Conservation (phyloP, 2,888 invertebrate species). For the Pemphredon lugubris region DNA sequence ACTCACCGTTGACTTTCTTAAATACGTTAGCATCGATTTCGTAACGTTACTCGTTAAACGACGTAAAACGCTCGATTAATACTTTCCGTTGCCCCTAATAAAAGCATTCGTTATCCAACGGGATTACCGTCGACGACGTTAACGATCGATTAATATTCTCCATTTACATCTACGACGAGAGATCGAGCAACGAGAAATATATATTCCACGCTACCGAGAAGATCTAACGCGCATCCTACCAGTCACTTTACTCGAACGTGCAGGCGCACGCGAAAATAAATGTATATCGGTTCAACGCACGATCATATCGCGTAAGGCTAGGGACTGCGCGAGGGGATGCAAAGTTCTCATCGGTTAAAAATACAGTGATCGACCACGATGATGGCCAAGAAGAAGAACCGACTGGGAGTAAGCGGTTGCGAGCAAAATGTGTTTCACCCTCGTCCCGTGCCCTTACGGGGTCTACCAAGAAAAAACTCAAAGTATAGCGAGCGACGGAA, state of each 20-base stretch:
- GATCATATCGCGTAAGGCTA: constrained; percentile 19
- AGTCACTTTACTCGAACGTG: too few relatives aligned
- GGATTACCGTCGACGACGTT: too few relatives aligned
- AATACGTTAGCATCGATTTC: too few relatives aligned
- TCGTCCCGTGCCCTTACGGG: constrained; percentile 37
- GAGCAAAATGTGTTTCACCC: constrained; percentile 30
- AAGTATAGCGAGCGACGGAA: constrained; percentile 32
- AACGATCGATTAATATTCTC: too few relatives aligned
- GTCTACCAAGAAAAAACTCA: constrained; percentile 27
- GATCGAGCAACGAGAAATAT: too few relatives aligned
- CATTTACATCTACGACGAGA: too few relatives aligned
- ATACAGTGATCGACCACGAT: constrained; percentile 54
- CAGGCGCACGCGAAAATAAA: background rate
- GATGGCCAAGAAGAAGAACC: constrained; percentile 36
- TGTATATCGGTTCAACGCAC: constrained; percentile 35
- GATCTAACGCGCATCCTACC: too few relatives aligned
- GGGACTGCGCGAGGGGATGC: constrained; percentile 10
- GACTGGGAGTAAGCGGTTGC: constrained; percentile 22
- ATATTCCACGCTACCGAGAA: background rate
- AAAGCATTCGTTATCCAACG: too few relatives aligned
- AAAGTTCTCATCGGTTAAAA: constrained; percentile 54
- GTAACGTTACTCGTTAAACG: too few relatives aligned
- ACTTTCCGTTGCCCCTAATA: too few relatives aligned
- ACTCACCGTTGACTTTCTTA: constrained; percentile 16
- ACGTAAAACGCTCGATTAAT: too few relatives aligned